These are phyloP conservation scores for Aphaenogaster ashmeadi DNA, from an alignment of 1,140 invertebrate genomes.

Conservation along the genomic window DNA sequence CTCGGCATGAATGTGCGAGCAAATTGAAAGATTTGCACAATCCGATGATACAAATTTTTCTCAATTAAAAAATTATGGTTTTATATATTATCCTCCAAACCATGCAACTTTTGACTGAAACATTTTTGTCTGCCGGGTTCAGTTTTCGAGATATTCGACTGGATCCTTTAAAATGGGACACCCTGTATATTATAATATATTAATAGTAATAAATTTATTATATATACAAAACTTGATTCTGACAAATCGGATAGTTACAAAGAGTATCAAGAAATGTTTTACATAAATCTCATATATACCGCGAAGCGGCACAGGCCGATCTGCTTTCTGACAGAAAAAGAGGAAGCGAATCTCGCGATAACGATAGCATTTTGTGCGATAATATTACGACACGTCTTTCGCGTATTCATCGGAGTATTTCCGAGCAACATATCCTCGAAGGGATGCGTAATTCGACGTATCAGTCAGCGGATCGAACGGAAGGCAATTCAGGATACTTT, in stretches of 20 bases:
- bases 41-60: background rate
- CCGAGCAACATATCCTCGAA: background rate
- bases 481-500: slow-evolving; percentile 18
- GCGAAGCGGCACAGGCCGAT: background rate
- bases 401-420: background rate
- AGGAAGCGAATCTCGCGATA: background rate
- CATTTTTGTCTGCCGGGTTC: too few species aligned
- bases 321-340: background rate
- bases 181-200: background rate
- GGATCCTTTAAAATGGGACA: too few species aligned
- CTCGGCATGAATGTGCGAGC: background rate
- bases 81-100: background rate
- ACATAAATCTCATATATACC: background rate
- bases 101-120: too few species aligned
- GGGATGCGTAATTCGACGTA: background rate
- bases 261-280: background rate
- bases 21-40: background rate
- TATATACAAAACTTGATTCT: background rate
- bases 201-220: background rate
- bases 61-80: background rate
- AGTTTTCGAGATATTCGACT: too few species aligned
- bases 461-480: slow-evolving; percentile 22
- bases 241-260: background rate
- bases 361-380: background rate
- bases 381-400: background rate